These are phyloP conservation scores for Temnothorax rugatulus DNA, from an alignment of 2,888 invertebrate species.

Conservation along the genomic window DNA sequence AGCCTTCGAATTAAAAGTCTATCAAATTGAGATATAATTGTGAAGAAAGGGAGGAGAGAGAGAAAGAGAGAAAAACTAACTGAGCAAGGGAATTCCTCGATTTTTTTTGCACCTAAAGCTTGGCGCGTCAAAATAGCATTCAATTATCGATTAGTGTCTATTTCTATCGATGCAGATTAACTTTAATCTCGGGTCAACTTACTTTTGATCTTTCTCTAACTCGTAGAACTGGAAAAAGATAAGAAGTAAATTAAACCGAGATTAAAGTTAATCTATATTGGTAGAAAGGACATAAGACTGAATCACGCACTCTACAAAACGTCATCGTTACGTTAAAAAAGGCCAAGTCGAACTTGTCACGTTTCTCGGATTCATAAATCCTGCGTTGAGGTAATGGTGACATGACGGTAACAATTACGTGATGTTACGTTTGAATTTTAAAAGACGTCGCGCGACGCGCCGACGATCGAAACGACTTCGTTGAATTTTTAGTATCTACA, in stretches of 20 bases:
- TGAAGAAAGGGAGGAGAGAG: neutral
- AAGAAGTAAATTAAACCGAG: too few relatives aligned
- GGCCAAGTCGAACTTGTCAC: neutral
- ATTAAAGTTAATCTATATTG: too few relatives aligned
- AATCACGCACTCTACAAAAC: neutral
- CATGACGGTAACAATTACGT: neutral
- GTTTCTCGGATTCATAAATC: neutral
- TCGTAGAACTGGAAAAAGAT: too few relatives aligned
- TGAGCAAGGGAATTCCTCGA: neutral
- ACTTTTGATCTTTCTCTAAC: too few relatives aligned
- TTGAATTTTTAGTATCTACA: neutral
- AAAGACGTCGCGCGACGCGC: neutral
- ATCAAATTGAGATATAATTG: neutral
- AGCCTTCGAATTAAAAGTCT: neutral
- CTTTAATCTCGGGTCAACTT: too few relatives aligned
- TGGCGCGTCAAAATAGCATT: neutral
- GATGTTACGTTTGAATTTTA: neutral
- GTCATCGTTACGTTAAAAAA: neutral
- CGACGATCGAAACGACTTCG: neutral
- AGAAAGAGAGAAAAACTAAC: neutral
- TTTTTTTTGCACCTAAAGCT: neutral
- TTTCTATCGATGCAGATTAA: too few relatives aligned
- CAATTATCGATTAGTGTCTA: neutral
- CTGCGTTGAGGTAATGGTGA: neutral
- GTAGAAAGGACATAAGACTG: too few relatives aligned